Conservation (phyloP, 2,888 invertebrate species). For the Caenorhabditis sp. region DNA sequence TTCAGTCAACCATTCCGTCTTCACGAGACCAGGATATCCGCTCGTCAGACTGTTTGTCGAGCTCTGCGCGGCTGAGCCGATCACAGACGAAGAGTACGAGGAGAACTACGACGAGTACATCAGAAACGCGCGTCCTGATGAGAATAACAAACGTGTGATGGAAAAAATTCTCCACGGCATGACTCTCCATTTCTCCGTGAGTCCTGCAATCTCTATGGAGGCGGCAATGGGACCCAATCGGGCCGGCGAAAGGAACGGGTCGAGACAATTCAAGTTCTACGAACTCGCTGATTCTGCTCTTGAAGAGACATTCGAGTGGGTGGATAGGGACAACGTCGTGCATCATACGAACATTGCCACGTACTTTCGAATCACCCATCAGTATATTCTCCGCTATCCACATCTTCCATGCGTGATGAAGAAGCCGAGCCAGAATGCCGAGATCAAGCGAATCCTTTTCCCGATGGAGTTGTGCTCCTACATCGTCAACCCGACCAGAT, state of each 20-base stretch:
- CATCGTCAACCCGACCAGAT: neutral
- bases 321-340: neutral
- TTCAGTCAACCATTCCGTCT: conserved; percentile 8
- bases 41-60: conserved; percentile 21
- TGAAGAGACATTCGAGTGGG: neutral
- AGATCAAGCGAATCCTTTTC: neutral
- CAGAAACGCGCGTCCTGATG: neutral
- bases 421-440: neutral
- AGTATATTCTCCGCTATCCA: conserved; percentile 6
- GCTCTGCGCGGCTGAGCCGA: neutral
- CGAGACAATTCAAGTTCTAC: conserved; percentile 12
- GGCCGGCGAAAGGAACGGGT: neutral
- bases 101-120: neutral
- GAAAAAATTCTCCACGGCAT: neutral
- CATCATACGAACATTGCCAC: neutral
- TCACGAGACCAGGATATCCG: conserved; percentile 18
- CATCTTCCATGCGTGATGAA: conserved; percentile 8
- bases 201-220: neutral
- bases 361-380: neutral
- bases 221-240: neutral
- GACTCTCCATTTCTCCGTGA: neutral
- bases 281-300: neutral
- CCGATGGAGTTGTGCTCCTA: conserved; percentile 18
- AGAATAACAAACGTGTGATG: neutral
- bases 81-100: conserved; percentile 8